Evolutionary conservation across 2,113 vertebrate genomes (phyloP), one percentile per base, ranked within the genome.

Genomic region (Ondatra zibethicus): DNA sequence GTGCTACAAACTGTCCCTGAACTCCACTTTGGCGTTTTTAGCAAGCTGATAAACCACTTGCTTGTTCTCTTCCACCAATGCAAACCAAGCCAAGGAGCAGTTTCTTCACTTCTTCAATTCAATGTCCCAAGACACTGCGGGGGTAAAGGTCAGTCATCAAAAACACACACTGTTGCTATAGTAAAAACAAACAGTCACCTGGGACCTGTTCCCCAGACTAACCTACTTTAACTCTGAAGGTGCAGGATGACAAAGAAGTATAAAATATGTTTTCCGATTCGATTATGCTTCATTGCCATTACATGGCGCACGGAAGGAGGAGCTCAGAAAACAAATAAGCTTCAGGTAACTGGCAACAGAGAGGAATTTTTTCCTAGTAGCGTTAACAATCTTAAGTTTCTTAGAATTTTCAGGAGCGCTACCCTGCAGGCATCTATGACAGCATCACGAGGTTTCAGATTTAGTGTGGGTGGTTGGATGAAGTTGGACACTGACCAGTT

Each of bases 131-230:
- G 89, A 91, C 82, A 96, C 4, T 84, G 65, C 77, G 42, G 96
- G 95, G 89, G 89, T 95, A 97, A 98, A 98, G 94, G 96, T 96
- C 97, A 98, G 80, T 95, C 55, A 95, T 91, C 75, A 93, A 63
- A 90, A 97, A 92, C 23, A 39, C 61, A 94, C 31, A 27, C 63
- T 95, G 16, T 47, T 97, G 45, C 78, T 96, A 85, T 14, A 78
- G 47, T 0, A 85, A 77, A 93, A 96, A 96, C 55, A 94, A 94
- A 87, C 72, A 85, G 94, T 96, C 75, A 78, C 55, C 39, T 93
- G 55, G 86, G 55, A 85, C 39, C 50, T 68, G 73, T 84, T 93
- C 95, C 70, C 93, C 97, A 96, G 66, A 78, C 47, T 92, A 36
- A 36, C 45, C 52, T 39, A 77, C 0, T 68, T 94, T 82, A 96